These are phyloP conservation scores for Xylota sylvarum DNA, from an alignment of 2,888 invertebrate species.

Conservation along the genomic window DNA sequence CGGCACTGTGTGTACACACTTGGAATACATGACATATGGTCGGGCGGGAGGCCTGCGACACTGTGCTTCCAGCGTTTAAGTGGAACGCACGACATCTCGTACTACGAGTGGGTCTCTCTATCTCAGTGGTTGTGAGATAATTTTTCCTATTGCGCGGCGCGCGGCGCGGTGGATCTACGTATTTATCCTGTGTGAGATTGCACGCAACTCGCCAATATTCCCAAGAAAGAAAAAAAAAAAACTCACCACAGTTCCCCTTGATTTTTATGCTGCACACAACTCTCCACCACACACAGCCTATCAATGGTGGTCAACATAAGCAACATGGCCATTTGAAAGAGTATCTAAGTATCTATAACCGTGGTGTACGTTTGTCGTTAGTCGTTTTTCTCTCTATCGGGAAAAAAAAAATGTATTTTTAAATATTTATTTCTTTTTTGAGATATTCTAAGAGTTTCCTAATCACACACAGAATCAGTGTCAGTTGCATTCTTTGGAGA, in stretches of 20 bases:
- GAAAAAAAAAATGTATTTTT: slow-evolving; percentile 68
- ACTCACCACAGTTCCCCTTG: slow-evolving; percentile 70
- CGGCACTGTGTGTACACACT: slow-evolving; percentile 21
- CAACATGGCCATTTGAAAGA: slow-evolving; percentile 71
- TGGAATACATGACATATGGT: slow-evolving; percentile 56
- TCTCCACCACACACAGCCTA: slow-evolving; percentile 51
- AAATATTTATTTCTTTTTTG: slow-evolving; percentile 33
- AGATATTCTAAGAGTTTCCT: slow-evolving; percentile 25
- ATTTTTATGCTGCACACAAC: slow-evolving; percentile 59
- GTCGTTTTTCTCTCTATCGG: slow-evolving; percentile 51
- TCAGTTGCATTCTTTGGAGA: slow-evolving; percentile 62
- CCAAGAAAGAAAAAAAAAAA: background rate
- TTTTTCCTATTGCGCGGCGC: slow-evolving; percentile 22
- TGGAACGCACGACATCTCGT: slow-evolving; percentile 74
- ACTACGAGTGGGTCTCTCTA: slow-evolving; percentile 31
- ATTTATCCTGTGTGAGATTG: slow-evolving; percentile 49
- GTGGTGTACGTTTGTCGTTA: slow-evolving; percentile 40
- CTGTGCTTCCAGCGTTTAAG: slow-evolving; percentile 73
- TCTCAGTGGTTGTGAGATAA: slow-evolving; percentile 66
- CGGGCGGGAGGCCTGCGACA: slow-evolving; percentile 64
- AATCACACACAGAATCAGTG: slow-evolving; percentile 40
- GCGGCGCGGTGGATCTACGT: slow-evolving; percentile 7
- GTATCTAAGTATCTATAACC: slow-evolving; percentile 71
- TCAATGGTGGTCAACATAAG: slow-evolving; percentile 73
- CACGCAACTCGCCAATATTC: slow-evolving; percentile 60